A percentile compares a stretch with the other conserved stretches of the same genome.
Evolutionary conservation across 2,888 invertebrate genomes (phyloP).

Genomic region (Vesta saturnalis): DNA sequence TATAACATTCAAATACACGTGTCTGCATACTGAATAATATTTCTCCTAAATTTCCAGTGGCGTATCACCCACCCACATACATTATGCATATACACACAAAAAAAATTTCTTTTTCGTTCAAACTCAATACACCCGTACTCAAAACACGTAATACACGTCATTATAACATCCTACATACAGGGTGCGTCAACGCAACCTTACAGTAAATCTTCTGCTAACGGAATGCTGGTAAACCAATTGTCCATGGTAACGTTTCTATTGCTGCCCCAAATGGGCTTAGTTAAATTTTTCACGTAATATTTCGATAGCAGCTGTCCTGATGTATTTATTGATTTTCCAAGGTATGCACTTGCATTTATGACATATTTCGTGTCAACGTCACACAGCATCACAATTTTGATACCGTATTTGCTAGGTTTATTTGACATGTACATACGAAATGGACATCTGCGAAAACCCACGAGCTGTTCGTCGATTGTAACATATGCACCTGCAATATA

Average conservation of each 20-base stretch:
- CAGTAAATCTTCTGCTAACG: neutral
- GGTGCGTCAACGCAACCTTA: too few relatives aligned
- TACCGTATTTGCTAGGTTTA: neutral
- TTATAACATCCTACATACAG: too few relatives aligned
- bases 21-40: too few relatives aligned
- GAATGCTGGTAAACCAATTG: neutral
- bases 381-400: neutral
- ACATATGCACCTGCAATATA: slow-evolving; percentile 3
- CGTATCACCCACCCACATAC: too few relatives aligned
- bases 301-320: neutral
- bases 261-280: neutral
- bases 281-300: neutral
- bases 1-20: too few relatives aligned
- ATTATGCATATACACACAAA: too few relatives aligned
- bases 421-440: neutral
- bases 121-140: too few relatives aligned
- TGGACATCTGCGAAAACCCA: slow-evolving; percentile 1
- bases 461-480: slow-evolving; percentile 2
- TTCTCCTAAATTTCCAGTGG: too few relatives aligned
- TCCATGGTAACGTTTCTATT: neutral
- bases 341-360: neutral
- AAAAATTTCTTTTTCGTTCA: too few relatives aligned
- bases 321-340: neutral
- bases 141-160: too few relatives aligned
- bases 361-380: neutral